Conservation (phyloP, 2,797 vertebrate species). For the Pipistrellus pygmaeus region DNA sequence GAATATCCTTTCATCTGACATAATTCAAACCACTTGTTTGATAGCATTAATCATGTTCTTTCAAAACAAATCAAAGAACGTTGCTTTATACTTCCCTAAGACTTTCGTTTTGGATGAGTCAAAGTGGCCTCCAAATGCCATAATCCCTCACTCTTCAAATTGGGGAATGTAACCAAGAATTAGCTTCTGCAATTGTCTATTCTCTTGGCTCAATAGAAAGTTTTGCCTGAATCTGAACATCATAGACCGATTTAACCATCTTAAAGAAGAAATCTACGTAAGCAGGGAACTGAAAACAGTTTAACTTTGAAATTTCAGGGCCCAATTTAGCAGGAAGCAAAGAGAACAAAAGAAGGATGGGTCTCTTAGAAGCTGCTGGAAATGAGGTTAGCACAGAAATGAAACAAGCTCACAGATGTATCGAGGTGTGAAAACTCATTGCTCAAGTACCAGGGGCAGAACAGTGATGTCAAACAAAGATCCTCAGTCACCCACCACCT, state of each 20-base stretch:
- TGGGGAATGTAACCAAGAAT: not conserved
- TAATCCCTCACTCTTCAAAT: not conserved
- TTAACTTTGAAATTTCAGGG: not conserved
- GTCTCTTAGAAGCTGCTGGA: constrained; percentile 26
- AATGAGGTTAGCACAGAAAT: constrained; percentile 37
- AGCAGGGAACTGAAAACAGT: constrained; percentile 19
- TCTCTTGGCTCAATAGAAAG: not conserved
- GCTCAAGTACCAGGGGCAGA: not conserved
- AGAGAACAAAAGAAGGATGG: constrained; percentile 8
- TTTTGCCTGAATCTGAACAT: not conserved
- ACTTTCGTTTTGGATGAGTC: constrained; percentile 36
- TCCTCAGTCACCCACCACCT: not conserved
- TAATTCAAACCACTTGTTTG: constrained; percentile 59
- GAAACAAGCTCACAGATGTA: constrained; percentile 13
- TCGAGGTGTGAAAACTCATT: not conserved
- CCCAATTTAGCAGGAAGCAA: not conserved
- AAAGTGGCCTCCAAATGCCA: constrained; percentile 15
- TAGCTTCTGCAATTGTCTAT: not conserved
- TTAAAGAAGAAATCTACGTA: constrained; percentile 24
- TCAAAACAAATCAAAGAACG: constrained; percentile 67
- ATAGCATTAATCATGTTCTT: constrained; percentile 60
- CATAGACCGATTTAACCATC: not conserved
- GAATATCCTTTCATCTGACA: constrained; percentile 34
- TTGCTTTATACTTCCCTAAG: constrained; percentile 26
- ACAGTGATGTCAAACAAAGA: not conserved